Evolutionary conservation across 2,888 invertebrate species (phyloP).

Genomic region (Cecidostiba fungosa): DNA sequence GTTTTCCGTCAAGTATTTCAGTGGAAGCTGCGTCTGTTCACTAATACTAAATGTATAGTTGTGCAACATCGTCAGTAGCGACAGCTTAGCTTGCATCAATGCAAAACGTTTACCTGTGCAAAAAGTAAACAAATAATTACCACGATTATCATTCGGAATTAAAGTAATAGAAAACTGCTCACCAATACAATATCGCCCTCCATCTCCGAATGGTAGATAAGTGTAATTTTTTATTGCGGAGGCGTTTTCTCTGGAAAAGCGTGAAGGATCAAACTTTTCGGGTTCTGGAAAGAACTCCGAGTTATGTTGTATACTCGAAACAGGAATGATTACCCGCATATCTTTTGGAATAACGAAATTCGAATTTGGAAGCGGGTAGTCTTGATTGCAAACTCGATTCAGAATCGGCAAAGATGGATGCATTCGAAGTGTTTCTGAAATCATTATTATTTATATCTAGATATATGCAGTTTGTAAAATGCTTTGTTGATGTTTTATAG

Average conservation of each 20-base stretch:
- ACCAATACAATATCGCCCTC: constrained; percentile 67
- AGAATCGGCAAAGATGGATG: constrained; percentile 62
- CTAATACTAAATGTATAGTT: constrained; percentile 54
- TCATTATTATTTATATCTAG: neutral
- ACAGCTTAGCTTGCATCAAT: constrained; percentile 60
- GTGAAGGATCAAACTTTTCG: constrained; percentile 80
- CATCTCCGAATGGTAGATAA: constrained; percentile 66
- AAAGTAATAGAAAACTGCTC: neutral
- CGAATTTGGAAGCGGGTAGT: constrained; percentile 63
- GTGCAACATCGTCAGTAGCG: constrained; percentile 48
- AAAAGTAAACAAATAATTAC: neutral
- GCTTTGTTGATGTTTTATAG: neutral
- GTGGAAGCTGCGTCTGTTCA: constrained; percentile 49
- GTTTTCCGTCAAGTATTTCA: constrained; percentile 42
- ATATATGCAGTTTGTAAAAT: neutral
- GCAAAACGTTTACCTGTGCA: constrained; percentile 58
- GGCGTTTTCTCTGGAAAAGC: constrained; percentile 77
- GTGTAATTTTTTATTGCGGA: constrained; percentile 61
- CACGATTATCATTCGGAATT: neutral
- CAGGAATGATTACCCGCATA: constrained; percentile 73
- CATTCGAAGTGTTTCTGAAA: constrained; percentile 71
- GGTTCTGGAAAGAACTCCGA: constrained; percentile 79
- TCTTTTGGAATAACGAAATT: constrained; percentile 66
- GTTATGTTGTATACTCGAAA: constrained; percentile 78
- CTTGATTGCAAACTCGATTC: constrained; percentile 72